A percentile compares a stretch with the other conserved stretches of the same genome.
phyloP scores from a whole-genome alignment of 64 coral and sea anemone genomes.

The Catalaphyllia jardinei region DNA sequence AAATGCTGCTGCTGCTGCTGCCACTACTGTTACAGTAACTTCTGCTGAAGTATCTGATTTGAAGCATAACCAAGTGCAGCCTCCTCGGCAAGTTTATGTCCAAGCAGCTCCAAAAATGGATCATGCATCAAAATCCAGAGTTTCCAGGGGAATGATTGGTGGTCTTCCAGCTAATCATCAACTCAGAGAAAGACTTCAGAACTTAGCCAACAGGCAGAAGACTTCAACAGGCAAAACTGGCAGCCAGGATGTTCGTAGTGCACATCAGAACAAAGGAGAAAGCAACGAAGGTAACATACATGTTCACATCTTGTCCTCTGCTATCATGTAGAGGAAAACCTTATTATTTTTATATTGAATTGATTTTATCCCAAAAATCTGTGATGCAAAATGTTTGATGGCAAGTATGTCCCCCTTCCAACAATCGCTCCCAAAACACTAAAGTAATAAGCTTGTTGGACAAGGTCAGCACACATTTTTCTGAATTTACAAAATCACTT shows the following conservation, averaged over 20 bases:
- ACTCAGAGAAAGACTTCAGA: slow-evolving; percentile 26
- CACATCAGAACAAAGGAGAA: neutral
- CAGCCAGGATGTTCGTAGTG: neutral
- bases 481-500: neutral
- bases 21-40: neutral
- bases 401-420: too few species aligned
- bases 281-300: neutral
- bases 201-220: slow-evolving; percentile 36
- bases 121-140: neutral
- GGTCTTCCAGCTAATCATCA: slow-evolving; percentile 17
- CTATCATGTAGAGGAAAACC: neutral
- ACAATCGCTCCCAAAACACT: too few species aligned
- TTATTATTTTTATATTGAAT: too few species aligned
- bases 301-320: neutral
- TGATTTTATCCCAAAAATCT: too few species aligned
- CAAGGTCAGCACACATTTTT: neutral
- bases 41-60: neutral
- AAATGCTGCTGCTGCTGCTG: neutral
- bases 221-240: neutral
- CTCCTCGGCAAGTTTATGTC: neutral
- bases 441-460: too few species aligned
- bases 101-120: neutral
- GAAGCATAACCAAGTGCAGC: neutral
- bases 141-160: neutral
- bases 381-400: too few species aligned